Evolutionary conservation across 53 echinoderm and acorn worm genomes (phyloP), one percentile per base, ranked within the genome.

Genomic region (Paracentrotus lividus): DNA sequence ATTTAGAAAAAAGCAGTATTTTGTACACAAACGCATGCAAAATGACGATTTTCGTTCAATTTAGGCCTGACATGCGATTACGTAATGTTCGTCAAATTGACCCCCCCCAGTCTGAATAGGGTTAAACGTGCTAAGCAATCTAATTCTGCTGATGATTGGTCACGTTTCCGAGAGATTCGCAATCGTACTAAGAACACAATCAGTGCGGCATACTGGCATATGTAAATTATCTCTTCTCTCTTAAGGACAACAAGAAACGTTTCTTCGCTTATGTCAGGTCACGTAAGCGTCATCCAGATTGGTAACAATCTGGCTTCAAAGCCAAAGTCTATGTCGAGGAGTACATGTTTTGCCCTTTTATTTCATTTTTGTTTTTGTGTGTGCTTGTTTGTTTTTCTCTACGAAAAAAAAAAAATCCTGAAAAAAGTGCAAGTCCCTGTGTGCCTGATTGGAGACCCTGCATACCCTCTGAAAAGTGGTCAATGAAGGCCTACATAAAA

Each of bases 391-490:
- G 15, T 57, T 12, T 57, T 58, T 26, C 12, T 58, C 32, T 68
- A 90, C n/a, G n/a, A n/a, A 68, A 65, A 44, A 21, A 66, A 42
- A 8, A 42, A 9, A 27, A 23, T 29, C 8, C 88, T 97, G 16
- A 49, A 88, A 29, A 94, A 90, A 33, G 52, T 84, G 13, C 85
- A 94, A 13, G 93, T 97, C 0, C 97, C 97, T 0, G 85, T 97
- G 4, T 36, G 85, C 5, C 43, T 96, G 6, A 20, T 97, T 32
- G 97, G 96, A 12, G 97, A 97, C 24, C 95, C 97, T 0, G 96
- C 97, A 2, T 97, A 97, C 42, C 96, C 96, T 1, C 75, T 97
- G 10, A 90, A 88, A 92, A 92, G 7, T 97, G 97, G 97, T 60
- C 96, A 27, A 95, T 97, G 97, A 97, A 95, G 64, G 88, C 91